Evolutionary conservation across 2,797 vertebrate genomes (phyloP).

Genomic region (Sebastolobus altivelis): DNA sequence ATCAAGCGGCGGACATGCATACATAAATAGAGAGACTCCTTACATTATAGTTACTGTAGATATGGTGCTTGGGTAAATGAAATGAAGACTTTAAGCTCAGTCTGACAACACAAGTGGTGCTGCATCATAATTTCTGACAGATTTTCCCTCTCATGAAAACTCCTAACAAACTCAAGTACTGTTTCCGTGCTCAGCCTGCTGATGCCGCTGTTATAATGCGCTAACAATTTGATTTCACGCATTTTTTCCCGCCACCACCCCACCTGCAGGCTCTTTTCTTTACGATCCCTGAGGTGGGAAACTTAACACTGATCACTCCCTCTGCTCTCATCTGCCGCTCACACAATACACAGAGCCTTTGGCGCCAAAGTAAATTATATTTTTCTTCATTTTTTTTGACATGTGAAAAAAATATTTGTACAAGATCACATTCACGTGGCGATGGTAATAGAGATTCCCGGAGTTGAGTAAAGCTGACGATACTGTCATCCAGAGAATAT

Average conservation of each 20-base stretch:
- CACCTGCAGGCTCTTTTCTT: slow-evolving; percentile 62
- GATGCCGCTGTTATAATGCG: slow-evolving; percentile 3
- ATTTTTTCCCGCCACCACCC: slow-evolving; percentile 7
- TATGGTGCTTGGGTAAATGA: not conserved
- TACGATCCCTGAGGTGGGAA: slow-evolving; percentile 39
- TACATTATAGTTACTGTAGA: not conserved
- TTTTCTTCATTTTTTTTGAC: slow-evolving; percentile 10
- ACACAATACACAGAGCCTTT: slow-evolving; percentile 29
- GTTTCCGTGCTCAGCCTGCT: not conserved
- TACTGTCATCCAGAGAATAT: slow-evolving; percentile 5
- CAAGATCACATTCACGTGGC: slow-evolving; percentile 14
- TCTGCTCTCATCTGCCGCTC: slow-evolving; percentile 52
- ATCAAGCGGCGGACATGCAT: too few species aligned
- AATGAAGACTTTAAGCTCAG: not conserved
- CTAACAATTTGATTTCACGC: slow-evolving; percentile 34
- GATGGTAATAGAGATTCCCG: not conserved
- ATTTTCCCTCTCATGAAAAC: not conserved
- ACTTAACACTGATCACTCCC: slow-evolving; percentile 52
- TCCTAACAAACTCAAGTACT: not conserved
- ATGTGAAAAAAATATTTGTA: slow-evolving; percentile 24
- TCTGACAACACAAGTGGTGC: not conserved
- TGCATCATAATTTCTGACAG: slow-evolving; percentile 6
- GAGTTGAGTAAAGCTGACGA: slow-evolving; percentile 1
- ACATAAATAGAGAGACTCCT: not conserved
- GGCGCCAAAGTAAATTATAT: slow-evolving; percentile 27